Evolutionary conservation across 2,888 invertebrate species (phyloP).

Genomic region (Opisthograptis luteolata): DNA sequence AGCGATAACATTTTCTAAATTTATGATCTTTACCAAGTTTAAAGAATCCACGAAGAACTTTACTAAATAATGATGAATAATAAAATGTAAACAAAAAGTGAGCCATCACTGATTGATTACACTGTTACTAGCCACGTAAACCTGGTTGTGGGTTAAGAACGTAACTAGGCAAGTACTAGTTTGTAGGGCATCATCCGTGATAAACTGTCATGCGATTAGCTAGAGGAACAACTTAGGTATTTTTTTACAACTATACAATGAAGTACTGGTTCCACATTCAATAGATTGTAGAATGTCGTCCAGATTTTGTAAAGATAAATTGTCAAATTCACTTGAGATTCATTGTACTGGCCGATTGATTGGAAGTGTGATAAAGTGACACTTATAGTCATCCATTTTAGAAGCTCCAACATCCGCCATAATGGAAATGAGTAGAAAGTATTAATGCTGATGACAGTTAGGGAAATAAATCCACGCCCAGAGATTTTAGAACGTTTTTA

Average conservation of each 20-base stretch:
- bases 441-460: too few species aligned
- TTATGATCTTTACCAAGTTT: not conserved
- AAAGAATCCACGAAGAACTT: not conserved
- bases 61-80: slow-evolving; percentile 4
- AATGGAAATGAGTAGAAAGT: too few species aligned
- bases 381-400: too few species aligned
- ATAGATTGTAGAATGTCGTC: too few species aligned
- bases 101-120: not conserved
- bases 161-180: slow-evolving; percentile 11
- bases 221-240: not conserved
- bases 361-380: too few species aligned
- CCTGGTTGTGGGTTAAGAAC: slow-evolving; percentile 17
- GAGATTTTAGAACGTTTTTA: not conserved
- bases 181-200: slow-evolving; percentile 15
- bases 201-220: slow-evolving; percentile 1
- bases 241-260: too few species aligned
- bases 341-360: too few species aligned
- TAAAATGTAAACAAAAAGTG: slow-evolving; percentile 6
- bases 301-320: too few species aligned
- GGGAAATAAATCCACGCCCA: not conserved
- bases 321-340: too few species aligned
- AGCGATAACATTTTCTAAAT: too few species aligned
- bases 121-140: not conserved
- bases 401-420: too few species aligned
- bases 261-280: too few species aligned